A percentile compares a stretch with the other conserved stretches of the same genome.
Conservation (phyloP, 2,888 invertebrate genomes). For the Zygaena filipendulae region DNA sequence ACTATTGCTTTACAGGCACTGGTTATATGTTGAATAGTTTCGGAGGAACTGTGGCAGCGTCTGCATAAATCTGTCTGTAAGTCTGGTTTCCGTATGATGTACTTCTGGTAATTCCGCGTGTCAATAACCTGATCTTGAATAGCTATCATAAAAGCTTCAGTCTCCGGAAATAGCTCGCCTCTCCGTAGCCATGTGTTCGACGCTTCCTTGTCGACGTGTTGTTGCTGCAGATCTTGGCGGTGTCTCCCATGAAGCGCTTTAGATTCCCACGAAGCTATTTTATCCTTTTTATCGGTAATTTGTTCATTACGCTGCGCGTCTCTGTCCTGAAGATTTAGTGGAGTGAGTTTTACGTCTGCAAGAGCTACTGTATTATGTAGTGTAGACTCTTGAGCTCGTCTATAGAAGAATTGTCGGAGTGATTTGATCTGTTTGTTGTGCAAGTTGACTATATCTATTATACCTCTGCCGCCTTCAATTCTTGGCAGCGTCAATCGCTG, state of each 20-base stretch:
- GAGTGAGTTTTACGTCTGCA: neutral
- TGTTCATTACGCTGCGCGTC: neutral
- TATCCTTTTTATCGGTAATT: neutral
- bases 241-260: too few species aligned
- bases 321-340: constrained; percentile 1
- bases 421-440: constrained; percentile 10
- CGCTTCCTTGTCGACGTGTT: too few species aligned
- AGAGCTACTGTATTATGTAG: constrained; percentile 1
- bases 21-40: too few species aligned
- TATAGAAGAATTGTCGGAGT: constrained; percentile 9
- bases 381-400: neutral
- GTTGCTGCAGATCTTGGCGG: too few species aligned
- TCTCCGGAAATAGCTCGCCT: constrained; percentile 9
- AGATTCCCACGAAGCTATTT: too few species aligned
- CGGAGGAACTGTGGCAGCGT: too few species aligned
- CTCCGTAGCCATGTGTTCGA: constrained; percentile 11
- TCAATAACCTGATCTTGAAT: too few species aligned
- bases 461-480: constrained; percentile 14
- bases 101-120: too few species aligned
- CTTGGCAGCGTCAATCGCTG: constrained; percentile 11
- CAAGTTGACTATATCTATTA: constrained; percentile 5
- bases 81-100: too few species aligned
- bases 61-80: too few species aligned
- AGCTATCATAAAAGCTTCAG: constrained; percentile 4
- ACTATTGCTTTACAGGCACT: constrained; percentile 11